Evolutionary conservation across 2,797 vertebrate species (phyloP).

Genomic region (Paguma larvata): DNA sequence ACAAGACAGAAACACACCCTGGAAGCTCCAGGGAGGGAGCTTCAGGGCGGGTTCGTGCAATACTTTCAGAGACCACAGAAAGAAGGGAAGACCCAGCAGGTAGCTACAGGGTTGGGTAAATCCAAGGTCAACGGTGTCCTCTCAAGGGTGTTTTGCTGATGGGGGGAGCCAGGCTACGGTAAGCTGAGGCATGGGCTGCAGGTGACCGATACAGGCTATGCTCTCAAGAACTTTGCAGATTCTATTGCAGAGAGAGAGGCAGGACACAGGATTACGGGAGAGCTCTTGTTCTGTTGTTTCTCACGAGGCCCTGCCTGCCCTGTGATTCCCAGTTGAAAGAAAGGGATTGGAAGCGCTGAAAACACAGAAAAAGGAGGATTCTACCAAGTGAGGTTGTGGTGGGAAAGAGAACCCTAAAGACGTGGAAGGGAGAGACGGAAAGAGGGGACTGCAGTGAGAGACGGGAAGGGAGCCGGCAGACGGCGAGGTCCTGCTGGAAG

Average conservation of each 20-base stretch:
- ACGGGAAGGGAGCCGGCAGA: rapidly evolving
- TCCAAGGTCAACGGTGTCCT: background rate
- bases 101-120: background rate
- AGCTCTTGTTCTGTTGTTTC: background rate
- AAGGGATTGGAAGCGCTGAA: background rate
- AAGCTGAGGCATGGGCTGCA: background rate
- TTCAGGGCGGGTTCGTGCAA: rapidly evolving
- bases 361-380: background rate
- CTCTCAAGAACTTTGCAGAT: background rate
- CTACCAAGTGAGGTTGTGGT: background rate
- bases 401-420: background rate
- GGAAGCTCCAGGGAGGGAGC: background rate
- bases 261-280: background rate
- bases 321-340: background rate
- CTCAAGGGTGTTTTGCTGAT: background rate
- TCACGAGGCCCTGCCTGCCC: background rate
- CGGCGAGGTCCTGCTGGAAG: rapidly evolving
- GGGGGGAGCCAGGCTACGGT: rapidly evolving
- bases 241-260: background rate
- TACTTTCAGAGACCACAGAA: background rate
- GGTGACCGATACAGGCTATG: rapidly evolving
- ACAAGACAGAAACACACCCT: background rate
- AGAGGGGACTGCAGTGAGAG: rapidly evolving
- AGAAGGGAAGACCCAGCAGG: background rate
- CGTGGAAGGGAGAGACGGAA: too few species aligned